Evolutionary conservation across 1,140 invertebrate genomes (phyloP).

Genomic region (Potamilus streckersoni): DNA sequence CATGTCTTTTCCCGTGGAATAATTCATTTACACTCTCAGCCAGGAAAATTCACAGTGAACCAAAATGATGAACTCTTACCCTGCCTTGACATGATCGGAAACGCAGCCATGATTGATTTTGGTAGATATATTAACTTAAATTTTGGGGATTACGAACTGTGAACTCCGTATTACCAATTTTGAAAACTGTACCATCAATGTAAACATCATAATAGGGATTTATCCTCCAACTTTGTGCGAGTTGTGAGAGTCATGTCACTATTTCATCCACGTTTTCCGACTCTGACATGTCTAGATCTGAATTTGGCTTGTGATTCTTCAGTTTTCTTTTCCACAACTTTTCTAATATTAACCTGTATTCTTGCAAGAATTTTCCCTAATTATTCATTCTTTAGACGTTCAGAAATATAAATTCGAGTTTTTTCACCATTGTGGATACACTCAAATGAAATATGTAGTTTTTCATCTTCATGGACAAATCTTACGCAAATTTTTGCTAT

Average conservation of each 20-base stretch:
- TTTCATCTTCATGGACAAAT: conserved; percentile 35
- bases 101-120: conserved; percentile 78
- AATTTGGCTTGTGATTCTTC: conserved; percentile 22
- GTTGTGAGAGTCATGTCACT: conserved; percentile 24
- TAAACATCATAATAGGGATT: conserved; percentile 53
- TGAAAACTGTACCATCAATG: conserved; percentile 50
- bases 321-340: conserved; percentile 44
- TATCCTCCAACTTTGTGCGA: conserved; percentile 19
- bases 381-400: conserved; percentile 42
- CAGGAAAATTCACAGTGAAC: conserved; percentile 77
- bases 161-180: conserved; percentile 71
- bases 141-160: conserved; percentile 81
- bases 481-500: conserved; percentile 44
- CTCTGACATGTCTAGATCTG: conserved; percentile 1
- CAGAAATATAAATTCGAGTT: conserved; percentile 37
- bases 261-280: conserved; percentile 9
- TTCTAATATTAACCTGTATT: conserved; percentile 35
- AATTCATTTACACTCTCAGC: conserved; percentile 68
- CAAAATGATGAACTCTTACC: conserved; percentile 73
- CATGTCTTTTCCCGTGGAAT: background rate
- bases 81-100: conserved; percentile 82
- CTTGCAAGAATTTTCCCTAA: conserved; percentile 41
- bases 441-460: conserved; percentile 40
- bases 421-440: conserved; percentile 29
- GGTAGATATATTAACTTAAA: conserved; percentile 77